phyloP scores from a whole-genome alignment of 2,113 vertebrate genomes.

The Suricata suricatta region DNA sequence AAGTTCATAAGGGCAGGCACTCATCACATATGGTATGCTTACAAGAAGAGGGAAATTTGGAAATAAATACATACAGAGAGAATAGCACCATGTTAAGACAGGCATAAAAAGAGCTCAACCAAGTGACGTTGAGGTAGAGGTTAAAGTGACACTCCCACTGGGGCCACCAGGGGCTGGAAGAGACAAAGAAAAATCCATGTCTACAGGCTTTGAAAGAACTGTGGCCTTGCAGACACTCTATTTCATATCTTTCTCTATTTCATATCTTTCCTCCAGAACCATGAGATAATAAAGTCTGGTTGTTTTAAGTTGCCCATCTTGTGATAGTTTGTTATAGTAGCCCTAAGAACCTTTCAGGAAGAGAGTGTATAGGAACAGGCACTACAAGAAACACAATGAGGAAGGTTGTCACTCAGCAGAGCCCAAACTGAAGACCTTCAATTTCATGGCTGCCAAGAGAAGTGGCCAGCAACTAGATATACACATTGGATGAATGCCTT shows the following conservation, averaged over 20 bases:
- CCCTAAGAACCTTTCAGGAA: background rate
- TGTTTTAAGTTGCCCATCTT: background rate
- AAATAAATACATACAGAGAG: background rate
- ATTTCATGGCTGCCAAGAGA: background rate
- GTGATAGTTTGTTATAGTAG: background rate
- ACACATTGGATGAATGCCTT: background rate
- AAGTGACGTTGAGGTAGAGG: background rate
- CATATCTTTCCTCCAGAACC: background rate
- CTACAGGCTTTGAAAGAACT: background rate
- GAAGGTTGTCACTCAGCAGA: background rate
- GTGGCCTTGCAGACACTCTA: rapidly evolving
- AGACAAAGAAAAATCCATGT: background rate
- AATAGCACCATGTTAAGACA: background rate
- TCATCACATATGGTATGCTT: background rate
- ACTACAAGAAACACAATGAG: background rate
- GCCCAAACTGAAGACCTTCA: background rate
- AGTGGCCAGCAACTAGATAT: background rate
- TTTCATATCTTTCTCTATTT: background rate
- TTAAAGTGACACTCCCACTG: rapidly evolving
- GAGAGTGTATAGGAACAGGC: background rate
- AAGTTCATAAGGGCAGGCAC: background rate
- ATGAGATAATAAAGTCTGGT: background rate
- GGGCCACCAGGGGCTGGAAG: no score
- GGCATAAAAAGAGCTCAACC: background rate
- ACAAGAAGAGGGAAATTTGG: background rate